Evolutionary conservation across 2,113 vertebrate species (phyloP), one percentile per base, ranked within the genome.

Genomic region (Rhodinocichla rosea): DNA sequence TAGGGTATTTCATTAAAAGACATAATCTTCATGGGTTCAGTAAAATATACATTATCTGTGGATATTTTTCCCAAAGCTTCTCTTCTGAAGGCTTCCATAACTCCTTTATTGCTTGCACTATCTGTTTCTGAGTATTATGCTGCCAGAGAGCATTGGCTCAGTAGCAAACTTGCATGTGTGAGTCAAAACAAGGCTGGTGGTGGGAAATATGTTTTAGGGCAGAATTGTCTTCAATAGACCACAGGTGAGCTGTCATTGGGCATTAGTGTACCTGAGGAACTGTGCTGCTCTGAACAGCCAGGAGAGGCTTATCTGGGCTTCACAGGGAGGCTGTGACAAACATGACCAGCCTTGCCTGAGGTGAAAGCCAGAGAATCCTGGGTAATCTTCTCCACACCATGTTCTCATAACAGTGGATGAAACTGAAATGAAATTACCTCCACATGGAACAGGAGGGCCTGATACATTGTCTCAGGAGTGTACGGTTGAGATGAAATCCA

Each of bases 231-330:
- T 55, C 83, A 94, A 87, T 40, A 89, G 77, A 82, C 40, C 45
- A 69, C 64, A 90, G 69, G 64, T 83, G 60, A 90, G 37, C 76
- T 90, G 76, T 92, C 13, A 0, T 33, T 2, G 6, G 49, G 26
- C 37, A 53, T 90, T 75, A 89, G 32, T 53, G 77, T 73, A 83
- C 69, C 69, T 71, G 52, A 83, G 64, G 86, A 68, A 40, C 89
- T 42, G 28, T 62, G 67, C 52, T 74, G 62, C 14, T 90, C 64
- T 84, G 85, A 96, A 42, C 47, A 89, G 44, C 0, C 3, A 74
- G 80, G 49, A 75, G 69, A 90, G 67, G 42, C 76, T 97, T 92
- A 81, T 93, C 88, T 90, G 76, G 56, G 75, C 77, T 90, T 91
- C 60, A 55, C 76, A 89, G 64, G 83, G 88, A 60, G 62, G 37